Base-by-base conservation (phyloP, 2,888 invertebrate species). In the Himalopsyche anomala region DNA sequence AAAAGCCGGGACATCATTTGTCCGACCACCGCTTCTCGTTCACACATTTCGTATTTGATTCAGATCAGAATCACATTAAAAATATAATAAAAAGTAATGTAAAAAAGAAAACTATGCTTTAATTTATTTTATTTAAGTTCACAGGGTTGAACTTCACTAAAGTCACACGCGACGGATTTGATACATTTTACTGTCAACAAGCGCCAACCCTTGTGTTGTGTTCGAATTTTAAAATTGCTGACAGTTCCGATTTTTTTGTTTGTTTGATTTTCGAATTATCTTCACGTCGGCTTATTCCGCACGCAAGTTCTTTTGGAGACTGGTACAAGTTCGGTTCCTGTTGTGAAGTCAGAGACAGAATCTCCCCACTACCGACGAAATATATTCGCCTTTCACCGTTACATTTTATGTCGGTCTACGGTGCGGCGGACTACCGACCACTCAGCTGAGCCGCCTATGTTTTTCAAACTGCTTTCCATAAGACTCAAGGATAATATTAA, bases 311-410 rank as follows among this genome's bases (percentile, higher is more conserved):
- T 62, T 62, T n/a, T 62, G 19, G 28, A 62, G 62, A 62, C 62
- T 62, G 62, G 19, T 62, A 51, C 51, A 62, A 62, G 17, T 62
- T 62, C 4, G n/a, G 19, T 62, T 62, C 62, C 62, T 62, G 62
- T 62, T 62, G 62, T 62, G 62, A 19, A 62, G 62, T 62, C 62
- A 62, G 62, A 62, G 62, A 62, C 62, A 19, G 62, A 62, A 62
- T 62, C 62, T 62, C 62, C 62, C 62, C 62, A 62, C 62, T 19
- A 62, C 62, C 11, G 62, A 62, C 62, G 28, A 62, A 62, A 28
- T 62, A 19, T 62, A 28, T 62, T 62, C 62, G 62, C 62, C 62
- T 62, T 62, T 62, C 62, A 62, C 62, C 62, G 62, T 62, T 62
- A 62, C 19, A 62, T 62, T 62, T 62, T 62, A 19, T 62, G 62